Base-by-base conservation (phyloP, 2,888 invertebrate species). In the Syrphus vitripennis region DNA sequence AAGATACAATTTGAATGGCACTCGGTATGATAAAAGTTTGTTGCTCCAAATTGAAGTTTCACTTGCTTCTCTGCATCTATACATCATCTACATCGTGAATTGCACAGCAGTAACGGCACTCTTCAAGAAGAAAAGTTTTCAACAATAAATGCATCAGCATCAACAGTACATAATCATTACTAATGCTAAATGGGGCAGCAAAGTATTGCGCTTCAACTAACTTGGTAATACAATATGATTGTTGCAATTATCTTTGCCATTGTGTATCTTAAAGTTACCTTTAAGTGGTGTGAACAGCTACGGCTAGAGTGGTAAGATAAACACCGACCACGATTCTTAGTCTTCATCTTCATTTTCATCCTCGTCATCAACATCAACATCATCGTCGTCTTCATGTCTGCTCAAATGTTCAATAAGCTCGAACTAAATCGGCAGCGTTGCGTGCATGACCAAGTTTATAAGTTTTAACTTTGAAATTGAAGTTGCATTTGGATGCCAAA, bases 21-120 rank as follows among this genome's bases (percentile, higher is more conserved):
- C 67, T 79, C 45, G 67, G 69, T 71, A 71, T 37, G 81, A 84
- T 84, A 84, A 81, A 84, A 84, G 81, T 84, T 81, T 81, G 59
- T 67, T 80, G 80, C 24, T 40, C 83, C 76, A 80, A 48, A 61
- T 84, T 48, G 61, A 65, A 55, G 45, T 34, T 19, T 16, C 45
- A n/a, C 48, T 4, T 16, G 31, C 10, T 31, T 1, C 31, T 7
- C 6, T 16, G 16, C 26, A 42, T 31, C 16, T 16, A 10, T 0
- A n/a, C 7, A 0, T 19, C 14, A 3, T 45, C 16, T 2, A 14
- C 21, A 57, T 10, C 29, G 21, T n/a, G n/a, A n/a, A n/a, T 59
- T 29, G n/a, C 9, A 21, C 6, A 21, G 21, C 42, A 74, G 45
- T 67, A 63, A 76, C 34, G 21, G n/a, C n/a, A n/a, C 40, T 24